Percentiles rank a stretch among this genome's conserved stretches.
These are phyloP conservation scores for Dynastes hyllus DNA, from an alignment of 2,888 invertebrate genomes.

Conservation along the genomic window DNA sequence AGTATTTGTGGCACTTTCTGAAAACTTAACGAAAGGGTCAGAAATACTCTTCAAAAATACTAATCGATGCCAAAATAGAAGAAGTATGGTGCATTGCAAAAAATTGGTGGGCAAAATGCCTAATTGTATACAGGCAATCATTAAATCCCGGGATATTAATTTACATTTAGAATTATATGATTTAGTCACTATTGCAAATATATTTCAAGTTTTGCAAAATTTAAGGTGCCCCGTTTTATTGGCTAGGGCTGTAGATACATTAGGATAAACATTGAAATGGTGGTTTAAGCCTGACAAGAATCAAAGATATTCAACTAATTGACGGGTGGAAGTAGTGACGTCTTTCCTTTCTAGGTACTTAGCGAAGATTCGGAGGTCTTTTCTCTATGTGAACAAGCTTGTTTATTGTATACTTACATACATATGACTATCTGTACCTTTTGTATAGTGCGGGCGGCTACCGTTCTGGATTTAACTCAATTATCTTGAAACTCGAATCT, in stretches of 20 bases:
- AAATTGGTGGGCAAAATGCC: too few species aligned
- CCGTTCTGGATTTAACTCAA: slow-evolving; percentile 64
- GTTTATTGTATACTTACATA: slow-evolving; percentile 62
- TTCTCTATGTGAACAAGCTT: slow-evolving; percentile 24
- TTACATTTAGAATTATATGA: too few species aligned
- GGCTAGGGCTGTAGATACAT: neutral
- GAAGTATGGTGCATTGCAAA: too few species aligned
- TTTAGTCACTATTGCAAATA: too few species aligned
- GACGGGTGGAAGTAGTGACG: slow-evolving; percentile 30
- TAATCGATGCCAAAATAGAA: too few species aligned
- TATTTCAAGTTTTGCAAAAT: too few species aligned
- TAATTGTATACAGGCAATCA: too few species aligned
- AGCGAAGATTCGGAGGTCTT: neutral
- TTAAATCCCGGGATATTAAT: too few species aligned
- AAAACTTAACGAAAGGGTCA: too few species aligned
- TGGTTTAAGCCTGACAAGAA: slow-evolving; percentile 9
- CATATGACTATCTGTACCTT: neutral
- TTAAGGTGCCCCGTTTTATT: too few species aligned
- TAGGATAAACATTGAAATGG: neutral
- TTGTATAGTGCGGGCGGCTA: slow-evolving; percentile 56
- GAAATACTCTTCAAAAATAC: too few species aligned
- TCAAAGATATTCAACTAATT: slow-evolving; percentile 42
- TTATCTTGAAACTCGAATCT: slow-evolving; percentile 66
- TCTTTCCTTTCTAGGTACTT: slow-evolving; percentile 28
- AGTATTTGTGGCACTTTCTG: too few species aligned